Evolutionary conservation across 2,888 invertebrate species (phyloP), one percentile per base, ranked within the genome.

Genomic region (Augiades crinisus): DNA sequence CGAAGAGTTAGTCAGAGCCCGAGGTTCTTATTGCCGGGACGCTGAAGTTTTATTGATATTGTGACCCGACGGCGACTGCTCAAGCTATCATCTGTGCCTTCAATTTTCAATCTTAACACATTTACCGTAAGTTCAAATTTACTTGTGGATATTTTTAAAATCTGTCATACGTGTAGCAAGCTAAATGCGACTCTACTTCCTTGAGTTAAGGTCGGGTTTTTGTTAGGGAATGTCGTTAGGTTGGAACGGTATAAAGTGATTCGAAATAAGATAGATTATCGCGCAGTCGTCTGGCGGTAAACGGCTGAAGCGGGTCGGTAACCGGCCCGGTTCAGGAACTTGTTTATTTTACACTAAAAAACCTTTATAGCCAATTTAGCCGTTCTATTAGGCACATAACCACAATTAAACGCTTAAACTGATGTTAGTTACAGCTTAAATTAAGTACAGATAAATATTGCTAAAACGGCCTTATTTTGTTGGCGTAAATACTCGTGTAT

Each of bases 231-330:
- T 12, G 12, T 12, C 6, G 6, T 16, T 5, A 10, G 33, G 30
- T 51, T 30, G 30, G 44, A 31, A 50, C 50, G 43, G 44, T 44
- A 37, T 51, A 51, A 44, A 51, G 51, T 51, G 51, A 45, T 51
- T 51, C 37, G 36, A 22, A 51, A 38, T 51, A 45, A 51, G 51
- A 51, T 21, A 51, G 44, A 51, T 51, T 51, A 51, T 51, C 51
- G 51, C 36, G 36, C 45, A 45, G 34, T 46, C 51, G 51, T 51
- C 51, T 45, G 51, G 51, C 44, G 44, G 51, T 43, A 43, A 36
- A 30, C 36, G 36, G 50, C 27, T 27, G 50, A 19, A 14, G 33
- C 40, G 41, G 50, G 37, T 27, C 44, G 51, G 44, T 31, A 44
- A 51, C 51, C 51, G 50, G 43, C 50, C 34, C 43, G 43, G 12